These are phyloP conservation scores for Pachycephala philippinensis DNA, from an alignment of 2,113 vertebrate species.

Conservation along the genomic window DNA sequence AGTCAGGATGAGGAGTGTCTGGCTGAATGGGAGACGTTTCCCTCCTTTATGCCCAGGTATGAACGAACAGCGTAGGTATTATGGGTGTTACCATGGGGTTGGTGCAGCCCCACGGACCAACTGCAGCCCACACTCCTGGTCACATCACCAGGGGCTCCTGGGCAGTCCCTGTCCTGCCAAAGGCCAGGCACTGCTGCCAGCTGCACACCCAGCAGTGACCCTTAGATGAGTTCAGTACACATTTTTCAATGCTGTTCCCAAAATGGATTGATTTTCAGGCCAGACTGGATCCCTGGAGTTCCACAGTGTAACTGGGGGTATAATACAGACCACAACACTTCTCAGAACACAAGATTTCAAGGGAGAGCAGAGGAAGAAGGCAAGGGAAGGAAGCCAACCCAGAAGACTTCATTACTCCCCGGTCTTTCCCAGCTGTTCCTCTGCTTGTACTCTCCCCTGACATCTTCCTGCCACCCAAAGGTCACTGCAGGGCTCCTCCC, in stretches of 20 bases:
- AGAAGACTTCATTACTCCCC: not conserved
- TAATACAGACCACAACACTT: rapidly evolving
- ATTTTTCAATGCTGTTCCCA: not conserved
- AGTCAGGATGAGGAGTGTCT: not conserved
- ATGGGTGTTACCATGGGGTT: rapidly evolving
- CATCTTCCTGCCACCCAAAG: not conserved
- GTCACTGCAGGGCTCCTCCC: not conserved
- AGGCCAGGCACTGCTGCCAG: not conserved
- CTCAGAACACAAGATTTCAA: not conserved
- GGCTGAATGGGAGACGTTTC: not conserved
- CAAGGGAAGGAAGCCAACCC: not conserved
- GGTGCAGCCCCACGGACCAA: not conserved
- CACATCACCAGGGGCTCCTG: rapidly evolving
- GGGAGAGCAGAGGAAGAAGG: not conserved
- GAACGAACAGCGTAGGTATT: not conserved
- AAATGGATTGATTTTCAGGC: not conserved
- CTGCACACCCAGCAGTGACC: not conserved
- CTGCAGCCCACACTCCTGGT: rapidly evolving
- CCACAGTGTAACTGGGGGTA: not conserved
- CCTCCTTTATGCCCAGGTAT: not conserved
- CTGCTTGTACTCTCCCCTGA: not conserved
- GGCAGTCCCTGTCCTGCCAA: not conserved
- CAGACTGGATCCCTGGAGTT: not conserved
- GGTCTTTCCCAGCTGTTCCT: not conserved
- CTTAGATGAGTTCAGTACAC: not conserved